Percentiles rank a stretch among this genome's conserved stretches.
Evolutionary conservation across 2,888 invertebrate genomes (phyloP).

Genomic region (Sphaerolaimus hirsutus): DNA sequence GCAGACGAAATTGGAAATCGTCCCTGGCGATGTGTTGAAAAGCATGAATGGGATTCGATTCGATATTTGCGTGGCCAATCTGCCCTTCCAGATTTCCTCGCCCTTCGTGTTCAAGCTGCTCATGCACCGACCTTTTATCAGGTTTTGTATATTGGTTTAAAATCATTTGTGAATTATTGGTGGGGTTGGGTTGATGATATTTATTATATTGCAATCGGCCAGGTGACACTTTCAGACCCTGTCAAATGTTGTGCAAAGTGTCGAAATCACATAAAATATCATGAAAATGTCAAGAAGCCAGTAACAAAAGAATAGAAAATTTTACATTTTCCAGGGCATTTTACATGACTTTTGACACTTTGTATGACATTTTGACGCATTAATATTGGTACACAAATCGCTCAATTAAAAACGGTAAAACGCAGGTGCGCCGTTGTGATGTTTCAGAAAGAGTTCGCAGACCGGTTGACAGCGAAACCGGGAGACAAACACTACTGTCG

Average conservation of each 20-base stretch:
- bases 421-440: constrained; percentile 84
- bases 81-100: constrained; percentile 57
- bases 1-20: constrained; percentile 66
- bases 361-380: too few species aligned
- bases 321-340: too few species aligned
- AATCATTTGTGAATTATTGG: too few species aligned
- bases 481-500: constrained; percentile 90
- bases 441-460: constrained; percentile 97
- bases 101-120: constrained; percentile 81
- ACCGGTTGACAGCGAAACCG: constrained; percentile 77
- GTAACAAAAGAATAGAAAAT: not conserved
- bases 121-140: constrained; percentile 39
- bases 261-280: too few species aligned
- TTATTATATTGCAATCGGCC: too few species aligned
- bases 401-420: not conserved
- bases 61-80: constrained; percentile 88
- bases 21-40: constrained; percentile 79
- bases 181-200: too few species aligned
- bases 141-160: not conserved
- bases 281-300: too few species aligned
- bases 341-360: too few species aligned
- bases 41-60: constrained; percentile 81
- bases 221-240: too few species aligned
- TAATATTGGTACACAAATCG: constrained; percentile 1
- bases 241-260: too few species aligned